Base-by-base conservation (phyloP, 2,888 invertebrate species). In the Xestia sexstrigata region DNA sequence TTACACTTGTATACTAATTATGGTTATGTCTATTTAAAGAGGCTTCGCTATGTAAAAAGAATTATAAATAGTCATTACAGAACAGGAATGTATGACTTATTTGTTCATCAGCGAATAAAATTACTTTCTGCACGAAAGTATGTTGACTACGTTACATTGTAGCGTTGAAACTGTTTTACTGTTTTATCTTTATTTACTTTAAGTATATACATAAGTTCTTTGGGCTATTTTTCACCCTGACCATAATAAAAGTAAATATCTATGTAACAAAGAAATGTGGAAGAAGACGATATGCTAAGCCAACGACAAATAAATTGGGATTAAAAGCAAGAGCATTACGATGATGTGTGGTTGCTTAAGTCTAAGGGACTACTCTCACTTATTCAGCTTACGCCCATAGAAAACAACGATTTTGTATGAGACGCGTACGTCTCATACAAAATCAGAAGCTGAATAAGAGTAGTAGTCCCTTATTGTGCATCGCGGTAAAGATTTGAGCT, bases 1-100 rank as follows among this genome's bases (percentile, higher is more conserved):
- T 73, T n/a, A 63, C 79, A 71, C 52, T 13, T 88, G 81, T 85
- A 78, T 86, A 76, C 86, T 91, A 90, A 91, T 91, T 89, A 88
- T 89, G 90, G 88, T 78, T 82, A 81, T 82, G 82, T 82, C 69
- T 78, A 63, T 86, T 82, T 79, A 76, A 83, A 83, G 75, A 78
- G 77, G 23, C 52, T 52, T 72, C 11, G 68, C 81, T 68, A 47
- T 68, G 76, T 82, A 82, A 82, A 79, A 88, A 73, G 45, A 78
- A 88, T 73, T 75, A 78, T 67, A 78, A 82, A 76, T 65, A 76
- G 66, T 71, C 68, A 77, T 88, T 80, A 79, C 67, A 75, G 68
- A 84, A 84, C 68, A 71, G 84, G 88, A 82, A 79, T 76, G 80
- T 66, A 55, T 74, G 78, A 70, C 68, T 81, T 87, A 87, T 85